Evolutionary conservation across 1,140 invertebrate genomes (phyloP).

Genomic region (Scylla paramamosain): DNA sequence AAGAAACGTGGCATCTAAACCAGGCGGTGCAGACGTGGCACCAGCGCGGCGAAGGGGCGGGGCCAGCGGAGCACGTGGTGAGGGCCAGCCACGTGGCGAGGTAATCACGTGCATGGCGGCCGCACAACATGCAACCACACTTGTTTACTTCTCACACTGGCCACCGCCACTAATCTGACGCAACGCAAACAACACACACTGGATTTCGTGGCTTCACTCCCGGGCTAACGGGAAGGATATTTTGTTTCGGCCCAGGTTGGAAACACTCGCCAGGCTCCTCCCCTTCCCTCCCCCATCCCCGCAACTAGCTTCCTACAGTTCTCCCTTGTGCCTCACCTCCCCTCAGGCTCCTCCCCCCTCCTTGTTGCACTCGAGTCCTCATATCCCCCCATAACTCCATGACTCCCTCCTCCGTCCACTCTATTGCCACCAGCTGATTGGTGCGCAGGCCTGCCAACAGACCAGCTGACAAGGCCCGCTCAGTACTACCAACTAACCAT

Average conservation of each 20-base stretch:
- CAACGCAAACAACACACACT: too few relatives aligned
- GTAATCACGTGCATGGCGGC: constrained; percentile 47
- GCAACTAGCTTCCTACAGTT: constrained; percentile 20
- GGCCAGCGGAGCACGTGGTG: constrained; percentile 41
- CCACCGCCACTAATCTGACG: neutral
- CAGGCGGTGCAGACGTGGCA: constrained; percentile 29
- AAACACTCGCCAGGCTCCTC: constrained; percentile 38
- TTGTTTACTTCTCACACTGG: neutral
- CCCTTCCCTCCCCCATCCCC: neutral
- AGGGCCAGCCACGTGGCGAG: constrained; percentile 43
- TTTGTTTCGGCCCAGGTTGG: neutral
- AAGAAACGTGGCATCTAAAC: constrained; percentile 44
- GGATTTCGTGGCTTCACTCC: neutral
- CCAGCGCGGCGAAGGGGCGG: neutral
- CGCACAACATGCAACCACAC: neutral
- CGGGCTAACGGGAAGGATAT: neutral
- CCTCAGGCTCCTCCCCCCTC: neutral
- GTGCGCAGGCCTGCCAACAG: constrained; percentile 47
- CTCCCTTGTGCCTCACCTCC: neutral
- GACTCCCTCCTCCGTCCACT: neutral
- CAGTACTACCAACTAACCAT: constrained; percentile 1
- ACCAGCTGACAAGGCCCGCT: neutral
- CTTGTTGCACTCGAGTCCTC: neutral
- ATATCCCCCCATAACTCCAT: neutral
- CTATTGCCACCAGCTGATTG: constrained; percentile 50